Evolutionary conservation across 1,140 invertebrate species (phyloP).

Genomic region (Anoplophora glabripennis): DNA sequence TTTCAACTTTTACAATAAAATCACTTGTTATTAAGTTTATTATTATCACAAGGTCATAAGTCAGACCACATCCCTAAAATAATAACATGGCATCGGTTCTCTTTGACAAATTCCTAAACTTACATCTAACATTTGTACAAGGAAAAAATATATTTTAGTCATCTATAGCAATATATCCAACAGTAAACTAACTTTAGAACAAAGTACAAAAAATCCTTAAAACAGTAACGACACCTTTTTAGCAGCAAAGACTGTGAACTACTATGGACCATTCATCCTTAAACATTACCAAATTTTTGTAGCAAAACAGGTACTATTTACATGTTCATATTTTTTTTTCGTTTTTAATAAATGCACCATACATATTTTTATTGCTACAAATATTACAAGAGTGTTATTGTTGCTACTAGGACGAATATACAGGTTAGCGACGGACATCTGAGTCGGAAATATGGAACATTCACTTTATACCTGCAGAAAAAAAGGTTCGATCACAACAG

Average conservation of each 20-base stretch:
- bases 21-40: not conserved
- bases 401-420: conserved; percentile 23
- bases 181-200: no score
- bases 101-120: conserved; percentile 6
- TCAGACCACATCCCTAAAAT: conserved; percentile 12
- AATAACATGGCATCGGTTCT: not conserved
- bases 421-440: conserved; percentile 20
- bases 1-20: no score
- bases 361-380: conserved; percentile 17
- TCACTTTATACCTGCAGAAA: not conserved
- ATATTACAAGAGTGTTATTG: conserved; percentile 7
- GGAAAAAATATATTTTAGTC: not conserved
- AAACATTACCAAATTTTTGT: no score
- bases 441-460: conserved; percentile 13
- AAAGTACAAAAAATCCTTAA: no score
- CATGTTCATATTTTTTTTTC: not conserved
- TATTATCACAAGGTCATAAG: conserved; percentile 14
- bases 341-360: conserved; percentile 5
- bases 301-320: no score
- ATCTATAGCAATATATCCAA: no score
- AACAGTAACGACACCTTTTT: no score
- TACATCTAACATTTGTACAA: conserved; percentile 10
- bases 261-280: no score
- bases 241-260: no score
- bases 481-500: conserved; percentile 17